Conservation (phyloP, 35 echinoderm and acorn worm genomes). For the Amphiura filiformis region DNA sequence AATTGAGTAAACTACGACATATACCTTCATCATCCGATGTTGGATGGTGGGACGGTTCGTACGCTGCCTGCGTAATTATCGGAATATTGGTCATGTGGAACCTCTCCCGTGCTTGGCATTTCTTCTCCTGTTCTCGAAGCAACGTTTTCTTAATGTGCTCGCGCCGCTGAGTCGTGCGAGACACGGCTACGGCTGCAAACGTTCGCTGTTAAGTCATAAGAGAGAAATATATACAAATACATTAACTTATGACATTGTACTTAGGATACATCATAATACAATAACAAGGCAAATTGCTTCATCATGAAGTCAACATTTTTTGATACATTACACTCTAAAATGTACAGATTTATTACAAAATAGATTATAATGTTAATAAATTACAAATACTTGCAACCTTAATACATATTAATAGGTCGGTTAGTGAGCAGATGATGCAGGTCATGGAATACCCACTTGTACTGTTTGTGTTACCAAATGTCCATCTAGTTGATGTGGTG, state of each 20-base stretch:
- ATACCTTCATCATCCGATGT: conserved; percentile 93
- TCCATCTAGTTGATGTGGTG: too few species aligned
- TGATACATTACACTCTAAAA: too few species aligned
- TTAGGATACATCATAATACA: not conserved
- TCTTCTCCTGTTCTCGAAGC: conserved; percentile 83
- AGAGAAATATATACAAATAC: not conserved
- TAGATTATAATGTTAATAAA: too few species aligned
- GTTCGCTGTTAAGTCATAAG: conserved; percentile 59
- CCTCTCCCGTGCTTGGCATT: conserved; percentile 78
- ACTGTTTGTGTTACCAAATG: too few species aligned
- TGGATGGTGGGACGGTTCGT: conserved; percentile 89
- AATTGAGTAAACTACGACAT: too few species aligned
- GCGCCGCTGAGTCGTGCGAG: conserved; percentile 83
- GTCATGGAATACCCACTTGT: too few species aligned
- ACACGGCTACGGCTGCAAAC: conserved; percentile 90
- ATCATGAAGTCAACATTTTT: too few species aligned
- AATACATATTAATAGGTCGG: not conserved
- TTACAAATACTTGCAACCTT: too few species aligned
- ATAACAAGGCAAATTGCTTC: not conserved
- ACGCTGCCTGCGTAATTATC: conserved; percentile 74
- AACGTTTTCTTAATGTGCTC: conserved; percentile 84
- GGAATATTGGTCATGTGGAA: conserved; percentile 87
- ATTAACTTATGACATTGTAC: not conserved
- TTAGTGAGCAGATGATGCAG: too few species aligned
- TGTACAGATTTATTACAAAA: too few species aligned